Base-by-base conservation (phyloP, 2,888 invertebrate species). In the Sussaba pulchella region DNA sequence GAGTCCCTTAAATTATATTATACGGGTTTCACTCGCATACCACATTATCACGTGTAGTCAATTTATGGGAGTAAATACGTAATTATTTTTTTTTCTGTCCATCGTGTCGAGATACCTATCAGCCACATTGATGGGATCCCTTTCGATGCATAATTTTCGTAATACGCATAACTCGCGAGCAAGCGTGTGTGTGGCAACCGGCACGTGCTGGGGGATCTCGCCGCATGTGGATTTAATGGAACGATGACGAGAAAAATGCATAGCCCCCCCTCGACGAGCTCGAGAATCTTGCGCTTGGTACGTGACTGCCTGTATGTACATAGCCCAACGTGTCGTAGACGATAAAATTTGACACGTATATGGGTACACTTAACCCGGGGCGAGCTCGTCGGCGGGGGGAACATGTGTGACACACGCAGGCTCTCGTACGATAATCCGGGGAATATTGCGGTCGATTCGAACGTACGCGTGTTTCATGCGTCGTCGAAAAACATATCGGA, bases 201-300 rank as follows among this genome's bases (percentile, higher is more conserved):
- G 73, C 81, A 69, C 81, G 80, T 80, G 80, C 67, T 72, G 21
- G 41, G 66, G 36, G 74, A 52, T 41, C 73, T 73, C 73, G 52
- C 69, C n/a, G 50, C 81, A 81, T 64, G 59, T 77, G 77, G 80
- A 31, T 47, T 81, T 69, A 72, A 81, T 77, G 45, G 76, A 54
- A 70, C 76, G 73, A 52, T 64, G 81, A 77, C 73, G 70, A 70
- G 71, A 39, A 54, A 57, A 54, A 72, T 21, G 43, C 61, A 24
- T 21, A 52, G 43, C 24, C 19, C 45, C 54, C n/a, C n/a, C n/a
- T n/a, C n/a, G 45, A 74, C 64, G 59, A 67, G 63, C 50, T 45
- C 54, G 80, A 41, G 54, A 54, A 54, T 61, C 67, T 66, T 67
- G n/a, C 26, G 59, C 45, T 43, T 24, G 70, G 59, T 31, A 70